phyloP scores from a whole-genome alignment of 1,140 invertebrate genomes.

The Tribolium castaneum region DNA sequence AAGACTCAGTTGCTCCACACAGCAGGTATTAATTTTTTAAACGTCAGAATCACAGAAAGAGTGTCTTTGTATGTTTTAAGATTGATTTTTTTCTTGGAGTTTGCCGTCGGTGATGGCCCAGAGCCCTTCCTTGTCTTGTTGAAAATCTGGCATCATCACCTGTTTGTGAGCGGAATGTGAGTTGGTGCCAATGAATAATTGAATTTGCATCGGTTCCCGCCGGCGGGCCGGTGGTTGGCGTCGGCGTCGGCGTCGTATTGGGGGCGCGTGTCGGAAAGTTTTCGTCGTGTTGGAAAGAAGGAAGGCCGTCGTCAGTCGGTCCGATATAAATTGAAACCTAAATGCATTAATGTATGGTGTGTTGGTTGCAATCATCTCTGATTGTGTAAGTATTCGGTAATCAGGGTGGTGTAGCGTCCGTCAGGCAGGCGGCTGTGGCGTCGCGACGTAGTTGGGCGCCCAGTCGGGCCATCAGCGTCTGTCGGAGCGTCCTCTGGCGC shows the following conservation, averaged over 20 bases:
- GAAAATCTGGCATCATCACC: background rate
- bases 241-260: conserved; percentile 1
- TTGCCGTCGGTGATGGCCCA: background rate
- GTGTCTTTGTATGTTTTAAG: too few species aligned
- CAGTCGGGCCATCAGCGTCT: conserved; percentile 49
- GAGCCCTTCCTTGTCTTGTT: too few species aligned
- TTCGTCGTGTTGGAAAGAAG: background rate
- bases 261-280: background rate
- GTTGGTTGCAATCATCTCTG: conserved; percentile 46
- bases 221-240: background rate
- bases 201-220: conserved; percentile 29
- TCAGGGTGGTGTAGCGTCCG: conserved; percentile 47
- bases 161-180: background rate
- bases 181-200: conserved; percentile 19
- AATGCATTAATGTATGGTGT: conserved; percentile 48
- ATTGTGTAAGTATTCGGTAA: conserved; percentile 51
- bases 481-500: conserved; percentile 48
- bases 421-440: conserved; percentile 51
- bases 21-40: too few species aligned
- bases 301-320: conserved; percentile 6
- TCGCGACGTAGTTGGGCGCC: conserved; percentile 49
- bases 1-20: too few species aligned
- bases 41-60: too few species aligned
- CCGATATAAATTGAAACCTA: conserved; percentile 36
- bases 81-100: too few species aligned